A percentile compares a stretch with the other conserved stretches of the same genome.
Evolutionary conservation across 2,797 vertebrate species (phyloP).

Genomic region (Todus mexicanus): DNA sequence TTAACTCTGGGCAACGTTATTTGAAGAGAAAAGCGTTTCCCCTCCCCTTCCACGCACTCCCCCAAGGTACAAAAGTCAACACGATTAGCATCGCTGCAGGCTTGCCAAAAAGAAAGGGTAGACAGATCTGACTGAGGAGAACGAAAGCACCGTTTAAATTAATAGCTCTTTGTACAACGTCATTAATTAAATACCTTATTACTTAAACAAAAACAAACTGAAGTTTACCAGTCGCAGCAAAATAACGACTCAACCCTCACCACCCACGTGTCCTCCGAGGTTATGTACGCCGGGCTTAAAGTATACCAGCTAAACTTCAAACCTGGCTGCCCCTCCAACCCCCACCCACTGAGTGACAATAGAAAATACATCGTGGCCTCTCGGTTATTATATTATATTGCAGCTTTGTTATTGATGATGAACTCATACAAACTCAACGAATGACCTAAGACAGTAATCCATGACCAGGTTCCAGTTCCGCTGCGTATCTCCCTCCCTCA

Average conservation of each 20-base stretch:
- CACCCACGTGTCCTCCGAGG: constrained; percentile 31
- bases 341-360: constrained; percentile 2
- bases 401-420: constrained; percentile 67
- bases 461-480: constrained; percentile 20
- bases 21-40: constrained; percentile 49
- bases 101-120: constrained; percentile 54
- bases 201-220: constrained; percentile 49
- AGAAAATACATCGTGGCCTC: constrained; percentile 56
- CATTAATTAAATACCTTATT: constrained; percentile 62
- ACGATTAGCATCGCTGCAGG: constrained; percentile 10
- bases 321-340: constrained; percentile 12
- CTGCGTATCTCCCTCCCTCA: constrained; percentile 38
- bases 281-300: constrained; percentile 67
- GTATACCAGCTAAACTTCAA: constrained; percentile 68
- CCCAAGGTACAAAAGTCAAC: constrained; percentile 41
- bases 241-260: constrained; percentile 20
- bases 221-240: constrained; percentile 32
- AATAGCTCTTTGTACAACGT: constrained; percentile 57
- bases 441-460: constrained; percentile 47
- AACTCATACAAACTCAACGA: constrained; percentile 51
- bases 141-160: constrained; percentile 56
- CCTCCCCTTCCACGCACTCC: constrained; percentile 25
- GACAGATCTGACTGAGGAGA: constrained; percentile 41
- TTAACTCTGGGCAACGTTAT: constrained; percentile 21
- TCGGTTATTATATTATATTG: constrained; percentile 73